Base-by-base conservation (phyloP, 2,797 vertebrate species). In the Sebastes kiyomatsui region DNA sequence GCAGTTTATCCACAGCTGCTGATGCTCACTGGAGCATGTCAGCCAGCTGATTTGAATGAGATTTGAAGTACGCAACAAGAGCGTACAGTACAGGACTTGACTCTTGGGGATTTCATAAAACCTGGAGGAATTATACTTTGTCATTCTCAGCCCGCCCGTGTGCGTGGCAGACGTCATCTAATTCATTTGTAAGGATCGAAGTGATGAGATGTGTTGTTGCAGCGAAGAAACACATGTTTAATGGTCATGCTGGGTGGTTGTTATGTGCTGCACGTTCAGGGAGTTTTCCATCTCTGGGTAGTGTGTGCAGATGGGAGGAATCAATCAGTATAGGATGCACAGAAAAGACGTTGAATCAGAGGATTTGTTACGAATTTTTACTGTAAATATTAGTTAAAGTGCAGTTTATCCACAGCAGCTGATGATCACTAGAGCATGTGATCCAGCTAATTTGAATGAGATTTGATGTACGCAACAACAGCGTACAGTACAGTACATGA, bases 191-290 rank as follows among this genome's bases (percentile, higher is more conserved):
- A 2, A 9, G n/a, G 9, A 62, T 42, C 35, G 7, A 33, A 28
- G 13, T 0, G 18, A 25, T 18, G 18, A 54, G 54, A 42, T 23
- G 30, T 60, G 23, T 25, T 42, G 27, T 23, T 30, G 62, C 72
- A 42, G 61, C 3, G 5, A n/a, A 18, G 71, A 68, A 32, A 75
- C 80, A 54, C 67, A 66, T 68, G 79, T 77, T 32, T 28, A 2
- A 38, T 8, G 55, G 11, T 46, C 13, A 22, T 55, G 55, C 32
- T 55, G 68, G 69, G 58, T 18, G 76, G 18, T 56, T 71, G 67
- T 66, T 71, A 77, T 81, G 75, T 65, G 82, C 75, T 42, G 75
- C 75, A 67, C 4, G 55, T 60, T 75, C 66, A 22, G 4, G 2
- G 72, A 80, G 72, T 65, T 69, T 11, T n/a, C 32, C 69, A n/a